phyloP scores from a whole-genome alignment of 2,888 invertebrate species.

The Ceriagrion tenellum region DNA sequence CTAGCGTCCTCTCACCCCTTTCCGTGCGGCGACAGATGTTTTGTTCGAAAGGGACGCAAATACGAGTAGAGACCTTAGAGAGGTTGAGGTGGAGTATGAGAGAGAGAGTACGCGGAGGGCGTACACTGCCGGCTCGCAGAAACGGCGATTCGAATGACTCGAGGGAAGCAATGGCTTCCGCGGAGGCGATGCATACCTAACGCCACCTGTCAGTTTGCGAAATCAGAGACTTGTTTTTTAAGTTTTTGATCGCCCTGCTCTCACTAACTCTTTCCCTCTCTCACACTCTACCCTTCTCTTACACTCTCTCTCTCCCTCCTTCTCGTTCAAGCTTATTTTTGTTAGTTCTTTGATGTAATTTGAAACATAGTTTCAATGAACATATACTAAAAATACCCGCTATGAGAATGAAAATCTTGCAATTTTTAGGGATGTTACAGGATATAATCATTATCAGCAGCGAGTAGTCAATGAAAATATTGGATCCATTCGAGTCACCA shows the following conservation, averaged over 20 bases:
- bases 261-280: not conserved
- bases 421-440: no score
- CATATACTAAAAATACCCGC: no score
- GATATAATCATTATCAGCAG: no score
- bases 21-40: not conserved
- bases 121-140: not conserved
- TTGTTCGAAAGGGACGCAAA: not conserved
- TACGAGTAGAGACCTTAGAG: not conserved
- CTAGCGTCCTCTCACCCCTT: not conserved
- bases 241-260: not conserved
- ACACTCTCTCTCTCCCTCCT: not conserved
- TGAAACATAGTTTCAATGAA: no score
- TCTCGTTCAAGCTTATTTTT: no score
- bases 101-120: not conserved
- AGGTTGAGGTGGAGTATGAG: not conserved
- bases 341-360: no score
- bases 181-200: not conserved
- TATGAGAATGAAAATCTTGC: no score
- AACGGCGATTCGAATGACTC: not conserved
- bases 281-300: not conserved
- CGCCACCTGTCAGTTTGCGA: not conserved
- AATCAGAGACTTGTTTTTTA: not conserved
- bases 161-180: not conserved
- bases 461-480: no score
- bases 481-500: no score